phyloP scores from a whole-genome alignment of 2,888 invertebrate species.

The Gari tellinella region DNA sequence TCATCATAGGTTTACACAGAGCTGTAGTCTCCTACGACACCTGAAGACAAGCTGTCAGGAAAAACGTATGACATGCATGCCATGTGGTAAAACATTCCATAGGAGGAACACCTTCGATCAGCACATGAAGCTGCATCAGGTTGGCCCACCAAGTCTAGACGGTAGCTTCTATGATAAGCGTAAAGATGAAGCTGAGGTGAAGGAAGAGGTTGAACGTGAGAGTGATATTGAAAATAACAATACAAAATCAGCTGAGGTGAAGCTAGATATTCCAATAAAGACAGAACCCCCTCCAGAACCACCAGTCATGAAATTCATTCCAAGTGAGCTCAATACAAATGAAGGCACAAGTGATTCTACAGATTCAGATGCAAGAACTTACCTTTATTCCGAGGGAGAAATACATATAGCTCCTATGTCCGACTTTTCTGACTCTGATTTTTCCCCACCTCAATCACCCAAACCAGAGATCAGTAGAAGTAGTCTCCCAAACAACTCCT shows the following conservation, averaged over 20 bases:
- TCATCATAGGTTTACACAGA: slow-evolving; percentile 58
- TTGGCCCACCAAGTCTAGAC: slow-evolving; percentile 48
- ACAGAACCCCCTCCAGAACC: no score
- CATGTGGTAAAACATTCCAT: slow-evolving; percentile 57
- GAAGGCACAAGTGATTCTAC: slow-evolving; percentile 18
- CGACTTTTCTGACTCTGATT: slow-evolving; percentile 48
- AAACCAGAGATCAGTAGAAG: slow-evolving; percentile 11
- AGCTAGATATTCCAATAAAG: no score
- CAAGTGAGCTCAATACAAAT: no score
- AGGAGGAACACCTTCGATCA: slow-evolving; percentile 52
- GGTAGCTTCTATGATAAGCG: slow-evolving; percentile 46
- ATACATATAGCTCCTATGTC: slow-evolving; percentile 33
- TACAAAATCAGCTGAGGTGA: neutral
- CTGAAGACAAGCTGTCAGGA: slow-evolving; percentile 58
- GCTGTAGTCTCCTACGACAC: slow-evolving; percentile 56
- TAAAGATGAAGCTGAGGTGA: slow-evolving; percentile 42
- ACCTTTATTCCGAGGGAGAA: slow-evolving; percentile 52
- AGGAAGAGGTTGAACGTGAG: slow-evolving; percentile 45
- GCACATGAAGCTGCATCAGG: slow-evolving; percentile 52
- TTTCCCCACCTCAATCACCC: slow-evolving; percentile 21
- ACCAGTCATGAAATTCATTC: no score
- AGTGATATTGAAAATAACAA: slow-evolving; percentile 57
- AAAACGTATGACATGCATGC: slow-evolving; percentile 48
- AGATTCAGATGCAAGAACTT: slow-evolving; percentile 47
- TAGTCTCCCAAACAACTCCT: slow-evolving; percentile 11